Conservation (phyloP, 2,888 invertebrate genomes). For the Graphium colonna region DNA sequence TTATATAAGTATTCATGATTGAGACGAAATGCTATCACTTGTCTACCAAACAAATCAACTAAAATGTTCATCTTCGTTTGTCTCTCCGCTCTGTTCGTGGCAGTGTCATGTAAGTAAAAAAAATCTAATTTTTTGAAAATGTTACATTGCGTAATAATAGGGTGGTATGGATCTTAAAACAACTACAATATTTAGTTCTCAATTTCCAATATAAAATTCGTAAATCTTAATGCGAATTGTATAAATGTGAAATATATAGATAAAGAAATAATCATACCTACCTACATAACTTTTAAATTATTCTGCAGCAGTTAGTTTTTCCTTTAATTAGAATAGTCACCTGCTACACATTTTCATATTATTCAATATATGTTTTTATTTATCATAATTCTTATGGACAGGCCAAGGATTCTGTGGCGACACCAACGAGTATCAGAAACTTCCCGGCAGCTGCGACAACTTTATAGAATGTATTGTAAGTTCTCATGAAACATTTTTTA, state of each 20-base stretch:
- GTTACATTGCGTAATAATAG: too few relatives aligned
- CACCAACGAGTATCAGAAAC: constrained; percentile 79
- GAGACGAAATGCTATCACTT: not conserved
- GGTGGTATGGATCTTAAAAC: too few relatives aligned
- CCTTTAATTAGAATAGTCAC: too few relatives aligned
- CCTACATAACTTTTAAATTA: too few relatives aligned
- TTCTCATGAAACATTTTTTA: not conserved
- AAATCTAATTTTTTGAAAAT: too few relatives aligned
- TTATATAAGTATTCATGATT: constrained; percentile 11
- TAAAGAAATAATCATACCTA: too few relatives aligned
- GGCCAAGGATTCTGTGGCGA: constrained; percentile 67
- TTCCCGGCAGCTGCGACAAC: constrained; percentile 82
- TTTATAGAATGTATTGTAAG: constrained; percentile 79
- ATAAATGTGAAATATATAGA: too few relatives aligned
- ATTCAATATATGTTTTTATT: not conserved
- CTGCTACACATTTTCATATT: too few relatives aligned
- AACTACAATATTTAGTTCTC: too few relatives aligned
- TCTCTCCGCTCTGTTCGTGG: constrained; percentile 12
- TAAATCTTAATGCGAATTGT: too few relatives aligned
- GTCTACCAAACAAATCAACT: not conserved
- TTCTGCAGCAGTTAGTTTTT: too few relatives aligned
- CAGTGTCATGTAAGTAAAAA: constrained; percentile 15
- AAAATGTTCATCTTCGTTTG: constrained; percentile 18
- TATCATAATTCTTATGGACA: not conserved
- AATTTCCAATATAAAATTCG: too few relatives aligned